These are phyloP conservation scores for Polylopha cassiicola DNA, from an alignment of 2,888 invertebrate species.

Conservation along the genomic window DNA sequence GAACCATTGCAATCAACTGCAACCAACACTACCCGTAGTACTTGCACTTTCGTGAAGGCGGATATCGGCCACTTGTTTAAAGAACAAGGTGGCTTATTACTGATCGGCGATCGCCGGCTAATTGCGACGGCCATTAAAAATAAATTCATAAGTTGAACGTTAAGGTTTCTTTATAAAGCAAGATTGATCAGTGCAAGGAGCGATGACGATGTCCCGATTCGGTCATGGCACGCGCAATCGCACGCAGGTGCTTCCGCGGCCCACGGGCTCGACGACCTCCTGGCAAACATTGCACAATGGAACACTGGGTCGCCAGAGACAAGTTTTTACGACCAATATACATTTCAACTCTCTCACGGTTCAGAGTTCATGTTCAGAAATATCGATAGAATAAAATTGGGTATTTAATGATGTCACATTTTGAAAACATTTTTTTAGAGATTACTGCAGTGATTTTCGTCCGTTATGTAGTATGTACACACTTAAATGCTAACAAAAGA, in stretches of 20 bases:
- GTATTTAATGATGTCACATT: too few species aligned
- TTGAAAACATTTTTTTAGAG: too few species aligned
- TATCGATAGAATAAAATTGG: too few species aligned
- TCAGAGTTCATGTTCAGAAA: too few species aligned
- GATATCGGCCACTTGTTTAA: slow-evolving; percentile 4
- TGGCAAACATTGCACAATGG: slow-evolving; percentile 22
- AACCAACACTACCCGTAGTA: too few species aligned
- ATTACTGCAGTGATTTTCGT: too few species aligned
- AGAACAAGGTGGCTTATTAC: slow-evolving; percentile 2
- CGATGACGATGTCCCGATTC: slow-evolving; percentile 27
- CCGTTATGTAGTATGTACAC: too few species aligned
- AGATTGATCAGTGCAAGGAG: slow-evolving; percentile 14
- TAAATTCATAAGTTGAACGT: slow-evolving; percentile 10
- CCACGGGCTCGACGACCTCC: slow-evolving; percentile 36
- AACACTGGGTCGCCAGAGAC: slow-evolving; percentile 4
- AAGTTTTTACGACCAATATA: background rate
- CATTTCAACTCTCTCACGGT: too few species aligned
- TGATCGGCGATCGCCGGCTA: slow-evolving; percentile 5
- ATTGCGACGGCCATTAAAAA: slow-evolving; percentile 18
- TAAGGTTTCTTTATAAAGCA: slow-evolving; percentile 26
- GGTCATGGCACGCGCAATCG: slow-evolving; percentile 43
- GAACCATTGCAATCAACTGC: too few species aligned
- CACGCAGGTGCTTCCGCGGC: slow-evolving; percentile 52
- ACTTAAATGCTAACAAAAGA: too few species aligned
- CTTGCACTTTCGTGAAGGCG: background rate